A percentile compares a stretch with the other conserved stretches of the same genome.
These are phyloP conservation scores for Toxotes jaculatrix DNA, from an alignment of 2,113 vertebrate genomes.

Conservation along the genomic window DNA sequence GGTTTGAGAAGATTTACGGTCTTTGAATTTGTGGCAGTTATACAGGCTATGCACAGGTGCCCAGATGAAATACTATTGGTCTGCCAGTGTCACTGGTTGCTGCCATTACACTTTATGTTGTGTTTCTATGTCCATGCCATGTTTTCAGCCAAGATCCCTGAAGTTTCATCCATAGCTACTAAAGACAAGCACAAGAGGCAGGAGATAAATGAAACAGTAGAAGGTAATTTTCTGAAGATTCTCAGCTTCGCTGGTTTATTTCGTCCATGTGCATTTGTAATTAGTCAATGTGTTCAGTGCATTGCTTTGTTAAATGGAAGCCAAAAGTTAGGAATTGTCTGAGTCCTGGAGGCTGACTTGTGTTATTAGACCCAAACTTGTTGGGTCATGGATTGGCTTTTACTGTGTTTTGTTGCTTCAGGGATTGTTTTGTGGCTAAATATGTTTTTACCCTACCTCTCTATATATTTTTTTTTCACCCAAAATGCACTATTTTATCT, in stretches of 20 bases:
- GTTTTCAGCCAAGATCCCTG: conserved; percentile 58
- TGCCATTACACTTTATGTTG: neutral
- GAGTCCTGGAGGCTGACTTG: conserved; percentile 5
- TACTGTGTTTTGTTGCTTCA: neutral
- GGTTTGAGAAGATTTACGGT: neutral
- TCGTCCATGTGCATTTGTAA: neutral
- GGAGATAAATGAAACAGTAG: conserved; percentile 60
- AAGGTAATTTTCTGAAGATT: conserved; percentile 55
- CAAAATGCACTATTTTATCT: neutral
- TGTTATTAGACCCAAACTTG: neutral
- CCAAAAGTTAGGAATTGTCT: neutral
- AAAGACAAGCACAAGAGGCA: conserved; percentile 50
- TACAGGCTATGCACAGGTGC: neutral
- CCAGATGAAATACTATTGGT: neutral
- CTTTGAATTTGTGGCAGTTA: conserved; percentile 1
- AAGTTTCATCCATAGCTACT: conserved; percentile 11
- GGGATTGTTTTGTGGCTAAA: neutral
- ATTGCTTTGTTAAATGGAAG: neutral
- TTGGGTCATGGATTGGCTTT: conserved; percentile 3
- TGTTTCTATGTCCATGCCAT: conserved; percentile 16
- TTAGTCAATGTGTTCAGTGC: neutral
- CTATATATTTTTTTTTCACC: neutral
- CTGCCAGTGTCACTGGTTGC: neutral
- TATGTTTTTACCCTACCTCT: neutral
- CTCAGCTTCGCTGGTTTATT: neutral